These are phyloP conservation scores for Brachyalestes nurse DNA, from an alignment of 2,797 vertebrate genomes.

Conservation along the genomic window DNA sequence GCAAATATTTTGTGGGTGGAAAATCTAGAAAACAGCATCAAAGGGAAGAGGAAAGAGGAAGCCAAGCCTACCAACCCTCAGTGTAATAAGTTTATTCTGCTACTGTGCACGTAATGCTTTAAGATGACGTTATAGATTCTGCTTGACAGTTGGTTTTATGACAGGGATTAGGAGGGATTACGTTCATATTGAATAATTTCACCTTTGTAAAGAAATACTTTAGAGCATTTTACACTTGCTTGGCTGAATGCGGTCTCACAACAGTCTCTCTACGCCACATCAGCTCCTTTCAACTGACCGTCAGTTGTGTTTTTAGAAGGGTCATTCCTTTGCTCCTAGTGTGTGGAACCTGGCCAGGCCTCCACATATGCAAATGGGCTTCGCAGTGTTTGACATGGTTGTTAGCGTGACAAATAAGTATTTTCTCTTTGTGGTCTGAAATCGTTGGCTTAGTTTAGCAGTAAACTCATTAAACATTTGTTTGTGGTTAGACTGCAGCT, in stretches of 20 bases:
- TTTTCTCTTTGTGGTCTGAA: slow-evolving; percentile 65
- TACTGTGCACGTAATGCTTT: slow-evolving; percentile 66
- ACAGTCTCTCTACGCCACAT: slow-evolving; percentile 57
- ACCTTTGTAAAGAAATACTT: slow-evolving; percentile 57
- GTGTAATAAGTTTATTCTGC: slow-evolving; percentile 73
- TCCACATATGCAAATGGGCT: not conserved
- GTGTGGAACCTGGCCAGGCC: not conserved
- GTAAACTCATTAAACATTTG: slow-evolving; percentile 72
- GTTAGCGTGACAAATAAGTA: slow-evolving; percentile 30
- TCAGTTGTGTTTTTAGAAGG: not conserved
- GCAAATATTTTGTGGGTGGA: slow-evolving; percentile 16
- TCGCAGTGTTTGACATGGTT: slow-evolving; percentile 7
- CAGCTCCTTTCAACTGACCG: not conserved
- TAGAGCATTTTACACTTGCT: slow-evolving; percentile 60
- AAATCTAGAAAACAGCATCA: slow-evolving; percentile 60
- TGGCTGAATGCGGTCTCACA: slow-evolving; percentile 36
- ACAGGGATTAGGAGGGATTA: slow-evolving; percentile 75
- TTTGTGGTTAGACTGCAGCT: slow-evolving; percentile 73
- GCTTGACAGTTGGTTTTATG: slow-evolving; percentile 70
- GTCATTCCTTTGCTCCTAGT: slow-evolving; percentile 2
- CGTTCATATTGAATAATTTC: slow-evolving; percentile 72
- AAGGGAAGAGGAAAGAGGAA: slow-evolving; percentile 59
- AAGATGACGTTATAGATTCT: slow-evolving; percentile 66
- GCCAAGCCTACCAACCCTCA: slow-evolving; percentile 65
- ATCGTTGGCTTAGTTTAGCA: slow-evolving; percentile 70